Conservation (phyloP, 2,113 vertebrate species). For the Formicarius rufipectus region DNA sequence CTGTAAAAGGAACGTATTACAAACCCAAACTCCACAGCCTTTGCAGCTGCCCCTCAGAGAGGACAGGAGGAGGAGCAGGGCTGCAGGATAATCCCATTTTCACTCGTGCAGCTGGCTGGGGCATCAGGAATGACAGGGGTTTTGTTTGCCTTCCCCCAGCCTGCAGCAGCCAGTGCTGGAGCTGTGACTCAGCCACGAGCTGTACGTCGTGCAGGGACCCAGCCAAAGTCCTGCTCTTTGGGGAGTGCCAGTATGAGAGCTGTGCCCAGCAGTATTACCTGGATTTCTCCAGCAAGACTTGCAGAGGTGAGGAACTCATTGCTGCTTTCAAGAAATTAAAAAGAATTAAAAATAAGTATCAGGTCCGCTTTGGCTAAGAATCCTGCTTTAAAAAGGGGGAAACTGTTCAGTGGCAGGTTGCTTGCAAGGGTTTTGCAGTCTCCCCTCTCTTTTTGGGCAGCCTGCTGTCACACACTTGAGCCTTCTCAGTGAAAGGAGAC, state of each 20-base stretch:
- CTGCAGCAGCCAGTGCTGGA: constrained; percentile 82
- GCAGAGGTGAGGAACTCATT: constrained; percentile 81
- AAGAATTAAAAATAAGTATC: background rate
- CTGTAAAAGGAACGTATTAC: background rate
- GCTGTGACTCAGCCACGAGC: constrained; percentile 74
- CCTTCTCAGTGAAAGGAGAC: constrained; percentile 46
- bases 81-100: background rate
- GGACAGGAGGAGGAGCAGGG: background rate
- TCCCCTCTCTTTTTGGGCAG: background rate
- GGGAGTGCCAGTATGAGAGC: constrained; percentile 88
- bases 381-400: background rate
- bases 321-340: background rate
- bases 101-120: background rate
- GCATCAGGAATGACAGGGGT: background rate
- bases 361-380: background rate
- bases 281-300: constrained; percentile 80
- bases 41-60: background rate
- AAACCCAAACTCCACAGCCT: background rate
- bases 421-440: background rate
- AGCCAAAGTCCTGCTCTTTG: constrained; percentile 87
- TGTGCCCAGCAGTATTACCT: constrained; percentile 93
- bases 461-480: constrained; percentile 16
- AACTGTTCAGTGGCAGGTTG: background rate
- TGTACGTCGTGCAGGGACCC: constrained; percentile 88
- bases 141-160: constrained; percentile 68